Evolutionary conservation across 1,140 invertebrate species (phyloP).

Genomic region (Monochamus saltuarius): DNA sequence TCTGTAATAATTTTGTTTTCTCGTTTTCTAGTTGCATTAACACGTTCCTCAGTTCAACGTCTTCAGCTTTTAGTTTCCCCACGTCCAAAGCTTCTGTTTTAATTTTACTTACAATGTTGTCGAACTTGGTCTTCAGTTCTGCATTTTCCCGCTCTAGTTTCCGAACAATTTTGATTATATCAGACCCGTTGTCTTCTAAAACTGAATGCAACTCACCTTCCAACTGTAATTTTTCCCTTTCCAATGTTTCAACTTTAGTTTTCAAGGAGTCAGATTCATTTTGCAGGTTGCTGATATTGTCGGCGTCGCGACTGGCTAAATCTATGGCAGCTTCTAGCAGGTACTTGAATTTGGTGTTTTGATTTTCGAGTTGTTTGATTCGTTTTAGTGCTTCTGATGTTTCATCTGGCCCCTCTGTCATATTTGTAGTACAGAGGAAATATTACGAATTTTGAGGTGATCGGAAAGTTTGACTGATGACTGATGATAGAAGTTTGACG

Average conservation of each 20-base stretch:
- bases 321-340: slow-evolving; percentile 7
- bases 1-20: slow-evolving; percentile 1
- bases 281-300: neutral
- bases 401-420: slow-evolving; percentile 1
- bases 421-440: neutral
- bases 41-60: neutral
- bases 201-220: neutral
- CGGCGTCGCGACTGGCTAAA: slow-evolving; percentile 2
- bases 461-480: slow-evolving; percentile 1
- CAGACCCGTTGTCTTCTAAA: neutral
- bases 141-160: slow-evolving; percentile 11
- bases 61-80: neutral
- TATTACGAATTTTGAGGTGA: slow-evolving; percentile 4
- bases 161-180: neutral
- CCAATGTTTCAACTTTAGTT: neutral
- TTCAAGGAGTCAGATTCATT: neutral
- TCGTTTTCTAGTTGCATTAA: slow-evolving; percentile 1
- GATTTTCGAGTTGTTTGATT: slow-evolving; percentile 18
- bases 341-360: slow-evolving; percentile 10
- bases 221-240: slow-evolving; percentile 9
- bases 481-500: neutral
- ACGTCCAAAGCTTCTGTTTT: neutral
- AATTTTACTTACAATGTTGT: neutral
- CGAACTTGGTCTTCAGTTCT: slow-evolving; percentile 2
- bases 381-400: slow-evolving; percentile 12